These are phyloP conservation scores for Pipistrellus nathusii DNA, from an alignment of 2,797 vertebrate species.

Conservation along the genomic window DNA sequence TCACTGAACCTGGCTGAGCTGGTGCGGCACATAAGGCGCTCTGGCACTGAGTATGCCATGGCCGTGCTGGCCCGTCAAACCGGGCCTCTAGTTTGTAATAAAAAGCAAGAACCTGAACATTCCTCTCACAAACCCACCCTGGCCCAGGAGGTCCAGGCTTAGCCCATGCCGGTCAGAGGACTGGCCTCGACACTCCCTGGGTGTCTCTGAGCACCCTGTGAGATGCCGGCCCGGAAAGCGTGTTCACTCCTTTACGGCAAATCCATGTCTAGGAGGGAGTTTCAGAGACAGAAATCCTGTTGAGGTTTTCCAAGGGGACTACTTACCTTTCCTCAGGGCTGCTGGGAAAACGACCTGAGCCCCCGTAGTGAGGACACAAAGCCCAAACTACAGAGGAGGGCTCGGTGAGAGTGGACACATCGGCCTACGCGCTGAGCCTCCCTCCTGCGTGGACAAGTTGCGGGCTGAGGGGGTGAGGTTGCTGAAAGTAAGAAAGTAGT, in stretches of 20 bases:
- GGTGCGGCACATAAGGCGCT: too few relatives aligned
- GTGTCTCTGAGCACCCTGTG: neutral
- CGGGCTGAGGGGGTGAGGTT: neutral
- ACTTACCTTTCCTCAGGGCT: slow-evolving; percentile 37
- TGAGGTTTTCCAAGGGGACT: neutral
- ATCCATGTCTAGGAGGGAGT: neutral
- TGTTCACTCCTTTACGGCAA: neutral
- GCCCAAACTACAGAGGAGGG: neutral
- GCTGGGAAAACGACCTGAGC: neutral
- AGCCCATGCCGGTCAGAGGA: too few relatives aligned
- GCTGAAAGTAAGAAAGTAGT: neutral
- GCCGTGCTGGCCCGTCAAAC: too few relatives aligned
- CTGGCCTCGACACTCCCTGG: accelerated
- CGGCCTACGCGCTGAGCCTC: neutral
- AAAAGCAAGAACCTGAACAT: neutral
- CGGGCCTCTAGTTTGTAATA: too few relatives aligned
- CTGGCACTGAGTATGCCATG: too few relatives aligned
- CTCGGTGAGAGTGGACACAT: neutral
- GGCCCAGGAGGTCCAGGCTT: neutral
- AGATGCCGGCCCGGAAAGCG: neutral
- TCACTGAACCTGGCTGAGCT: too few relatives aligned
- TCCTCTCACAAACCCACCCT: neutral
- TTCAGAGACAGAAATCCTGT: neutral
- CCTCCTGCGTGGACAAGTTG: neutral
- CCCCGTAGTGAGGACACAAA: neutral